Base-by-base conservation (phyloP, 1,140 invertebrate species). In the Tetragonula clypearis region DNA sequence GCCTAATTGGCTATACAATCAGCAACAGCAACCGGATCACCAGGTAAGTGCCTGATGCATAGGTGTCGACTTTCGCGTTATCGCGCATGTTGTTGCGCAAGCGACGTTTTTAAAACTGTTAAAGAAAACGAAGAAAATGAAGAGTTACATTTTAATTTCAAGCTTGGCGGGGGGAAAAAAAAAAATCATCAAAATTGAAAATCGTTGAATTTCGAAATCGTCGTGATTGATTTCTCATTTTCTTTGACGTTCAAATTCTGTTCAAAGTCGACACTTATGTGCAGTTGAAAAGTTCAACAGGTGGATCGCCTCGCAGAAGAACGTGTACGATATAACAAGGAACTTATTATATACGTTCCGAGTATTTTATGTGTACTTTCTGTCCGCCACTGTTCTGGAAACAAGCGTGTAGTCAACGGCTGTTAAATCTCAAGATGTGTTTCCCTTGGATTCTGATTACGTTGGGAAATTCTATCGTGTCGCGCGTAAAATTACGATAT, bases 21-120 rank as follows among this genome's bases (percentile, higher is more conserved):
- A 92, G 66, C 92, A 91, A 81, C 92, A 94, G 85, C 92, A 93
- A 84, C 92, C 94, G 72, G 92, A 92, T 62, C 92, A 92, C 71
- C 82, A 90, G 83, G 89, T 90, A 90, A 86, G 88, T 90, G 75
- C 21, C 26, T 11, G 23, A 56, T 15, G 73, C 72, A 60, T 86
- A 82, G 60, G 74, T 79, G 87, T 76, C 72, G 82, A 74, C 49
- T 68, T 35, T 35, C 75, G 0, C 9, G 6, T 26, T 21, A 53
- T 4, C 5, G 4, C 5, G 41, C 23, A 21, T 30, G 35, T 9
- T 17, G 0, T 11, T 8, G 9, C 6, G 14, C 17, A 68, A 19
- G 1, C 26, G 6, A 17, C 19, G 5, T 49, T 2, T 8, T 30
- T 17, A 4, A 1, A 26, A 65, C 15, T 65, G 6, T 65, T 26